Percentiles rank a stretch among this genome's conserved stretches.
Conservation (phyloP, 2,888 invertebrate species). For the Bombyx huttoni region DNA sequence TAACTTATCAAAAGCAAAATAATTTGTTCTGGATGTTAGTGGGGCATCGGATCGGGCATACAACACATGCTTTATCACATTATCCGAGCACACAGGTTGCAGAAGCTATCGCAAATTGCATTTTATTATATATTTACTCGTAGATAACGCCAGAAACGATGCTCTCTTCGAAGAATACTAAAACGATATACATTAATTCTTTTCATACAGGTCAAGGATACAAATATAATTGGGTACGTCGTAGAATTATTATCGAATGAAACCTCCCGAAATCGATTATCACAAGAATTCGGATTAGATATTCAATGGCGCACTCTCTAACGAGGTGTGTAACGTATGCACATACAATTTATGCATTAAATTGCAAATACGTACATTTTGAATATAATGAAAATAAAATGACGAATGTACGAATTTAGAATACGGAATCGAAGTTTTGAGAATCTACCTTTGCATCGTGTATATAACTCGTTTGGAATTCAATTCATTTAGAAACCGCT, state of each 20-base stretch:
- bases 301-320: not conserved
- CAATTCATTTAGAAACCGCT: not conserved
- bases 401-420: not conserved
- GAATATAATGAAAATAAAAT: not conserved
- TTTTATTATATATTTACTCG: slow-evolving; percentile 15
- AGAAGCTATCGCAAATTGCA: slow-evolving; percentile 47
- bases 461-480: not conserved
- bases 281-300: not conserved
- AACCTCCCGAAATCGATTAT: not conserved
- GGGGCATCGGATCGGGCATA: slow-evolving; percentile 18
- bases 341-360: not conserved
- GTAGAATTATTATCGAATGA: not conserved
- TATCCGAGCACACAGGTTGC: slow-evolving; percentile 32
- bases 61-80: slow-evolving; percentile 12
- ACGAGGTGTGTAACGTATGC: not conserved
- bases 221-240: not conserved
- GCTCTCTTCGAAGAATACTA: not conserved
- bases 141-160: not conserved
- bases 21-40: slow-evolving; percentile 46
- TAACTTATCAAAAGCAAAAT: slow-evolving; percentile 39
- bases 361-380: not conserved
- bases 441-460: not conserved
- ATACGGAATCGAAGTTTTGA: not conserved
- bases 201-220: not conserved
- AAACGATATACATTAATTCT: not conserved